Conservation (phyloP, 2,888 invertebrate genomes). For the Chymomyza fuscimana region DNA sequence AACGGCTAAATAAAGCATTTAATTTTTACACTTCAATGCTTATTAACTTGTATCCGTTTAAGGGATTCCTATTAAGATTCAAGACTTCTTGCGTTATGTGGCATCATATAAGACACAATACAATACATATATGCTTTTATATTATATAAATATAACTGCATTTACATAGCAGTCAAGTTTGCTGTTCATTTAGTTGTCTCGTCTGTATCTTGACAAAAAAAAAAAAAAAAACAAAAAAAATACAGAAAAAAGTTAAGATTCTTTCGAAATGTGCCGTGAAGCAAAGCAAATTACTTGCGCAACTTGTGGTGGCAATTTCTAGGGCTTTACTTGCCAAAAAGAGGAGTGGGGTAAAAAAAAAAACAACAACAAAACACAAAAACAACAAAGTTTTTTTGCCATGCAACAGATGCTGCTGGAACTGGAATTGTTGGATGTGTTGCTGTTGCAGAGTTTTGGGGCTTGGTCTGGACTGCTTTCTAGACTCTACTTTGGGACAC, state of each 20-base stretch:
- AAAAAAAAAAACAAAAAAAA: not conserved
- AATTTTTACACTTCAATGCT: no score
- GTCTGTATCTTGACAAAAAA: not conserved
- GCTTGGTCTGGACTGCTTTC: not conserved
- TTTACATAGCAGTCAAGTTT: not conserved
- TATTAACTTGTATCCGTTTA: no score
- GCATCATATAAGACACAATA: not conserved
- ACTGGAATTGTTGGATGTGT: constrained; percentile 50
- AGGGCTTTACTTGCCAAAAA: constrained; percentile 34
- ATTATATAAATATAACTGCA: not conserved
- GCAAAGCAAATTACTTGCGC: constrained; percentile 54
- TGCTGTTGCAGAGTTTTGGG: constrained; percentile 14
- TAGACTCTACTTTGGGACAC: not conserved
- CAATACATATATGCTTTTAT: not conserved
- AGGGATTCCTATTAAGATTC: not conserved
- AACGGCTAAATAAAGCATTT: no score
- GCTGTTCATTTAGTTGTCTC: not conserved
- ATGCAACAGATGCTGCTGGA: constrained; percentile 66
- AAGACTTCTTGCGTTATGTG: not conserved
- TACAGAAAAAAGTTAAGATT: not conserved
- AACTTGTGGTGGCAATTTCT: constrained; percentile 50
- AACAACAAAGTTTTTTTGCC: constrained; percentile 50
- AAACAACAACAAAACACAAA: not conserved
- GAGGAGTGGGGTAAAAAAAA: not conserved
- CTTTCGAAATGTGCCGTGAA: constrained; percentile 9